Evolutionary conservation across 92 coral and sea anemone species (phyloP), one percentile per base, ranked within the genome.

Genomic region (Epizoanthus illoricatus): DNA sequence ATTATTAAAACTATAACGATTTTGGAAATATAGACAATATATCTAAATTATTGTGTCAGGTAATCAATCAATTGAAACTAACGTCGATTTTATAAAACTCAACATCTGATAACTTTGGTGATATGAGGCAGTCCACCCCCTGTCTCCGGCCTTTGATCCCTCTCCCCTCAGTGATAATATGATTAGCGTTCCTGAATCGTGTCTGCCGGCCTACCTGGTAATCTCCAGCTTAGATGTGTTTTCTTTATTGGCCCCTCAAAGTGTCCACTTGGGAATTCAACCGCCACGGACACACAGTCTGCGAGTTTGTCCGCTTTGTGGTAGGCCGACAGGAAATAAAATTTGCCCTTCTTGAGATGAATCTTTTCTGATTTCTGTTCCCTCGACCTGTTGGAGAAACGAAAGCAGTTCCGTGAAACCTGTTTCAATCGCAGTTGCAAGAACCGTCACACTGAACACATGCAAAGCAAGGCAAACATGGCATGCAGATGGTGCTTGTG

Each of bases 221-320:
- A 80, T 84, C 97, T 87, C 98, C 98, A 95, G 84, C 97, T 93
- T 79, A 95, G 88, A 82, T 95, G 98, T 16, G 92, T 93, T 75
- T 93, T 89, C 79, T 95, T 95, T 80, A 95, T 86, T 74, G 98
- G 98, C 58, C 98, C 98, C 69, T 95, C 98, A 86, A 95, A 95
- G 69, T 95, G 98, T 3, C 98, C 98, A 80, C 97, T 95, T 0
- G 98, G 98, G 82, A 93, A 92, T 75, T 95, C 98, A 0, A 91
- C 98, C 19, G 98, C 98, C 36, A 95, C 98, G 8, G 98, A 95
- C 4, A 89, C 98, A 66, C 98, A 91, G 85, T 95, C 98, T 8
- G 95, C 98, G 59, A 95, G 91, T 71, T 95, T 95, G 79, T 95
- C 98, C 5, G 98, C 95, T 68, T 95, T 95, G 88, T 95, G 98